Evolutionary conservation across 2,888 invertebrate genomes (phyloP).

Genomic region (Subacronicta megacephala): DNA sequence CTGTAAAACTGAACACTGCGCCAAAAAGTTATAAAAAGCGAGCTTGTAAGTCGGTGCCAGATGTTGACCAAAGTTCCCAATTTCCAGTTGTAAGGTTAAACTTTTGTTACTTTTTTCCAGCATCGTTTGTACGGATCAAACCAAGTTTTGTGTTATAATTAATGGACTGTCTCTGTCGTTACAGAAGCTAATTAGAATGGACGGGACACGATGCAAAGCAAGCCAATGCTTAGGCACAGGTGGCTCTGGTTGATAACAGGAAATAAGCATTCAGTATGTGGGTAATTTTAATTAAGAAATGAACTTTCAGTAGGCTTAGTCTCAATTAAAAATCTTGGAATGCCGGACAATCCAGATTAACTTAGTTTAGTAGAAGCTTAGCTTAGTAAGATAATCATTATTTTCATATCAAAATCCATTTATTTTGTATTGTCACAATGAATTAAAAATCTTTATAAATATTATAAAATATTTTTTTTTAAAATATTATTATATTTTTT

Average conservation of each 20-base stretch:
- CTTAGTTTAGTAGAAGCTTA: too few species aligned
- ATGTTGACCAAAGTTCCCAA: slow-evolving; percentile 64
- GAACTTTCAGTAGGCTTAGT: slow-evolving; percentile 6
- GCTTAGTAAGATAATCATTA: too few species aligned
- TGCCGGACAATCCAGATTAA: not conserved
- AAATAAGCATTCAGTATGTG: slow-evolving; percentile 38
- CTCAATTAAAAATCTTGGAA: slow-evolving; percentile 5
- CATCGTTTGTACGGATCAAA: slow-evolving; percentile 70
- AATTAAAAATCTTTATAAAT: too few species aligned
- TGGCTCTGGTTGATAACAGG: slow-evolving; percentile 66
- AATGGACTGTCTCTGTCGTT: slow-evolving; percentile 79
- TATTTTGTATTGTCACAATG: too few species aligned
- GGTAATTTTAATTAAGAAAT: slow-evolving; percentile 30
- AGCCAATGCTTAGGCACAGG: slow-evolving; percentile 77
- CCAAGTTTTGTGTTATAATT: slow-evolving; percentile 77
- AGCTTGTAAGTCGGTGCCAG: slow-evolving; percentile 64
- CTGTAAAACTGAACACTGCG: slow-evolving; percentile 54
- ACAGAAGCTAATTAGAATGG: slow-evolving; percentile 78
- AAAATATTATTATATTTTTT: too few species aligned
- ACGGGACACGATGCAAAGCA: slow-evolving; percentile 69
- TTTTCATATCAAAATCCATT: too few species aligned
- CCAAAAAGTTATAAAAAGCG: slow-evolving; percentile 63
- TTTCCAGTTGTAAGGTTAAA: slow-evolving; percentile 57
- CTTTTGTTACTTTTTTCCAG: slow-evolving; percentile 66
- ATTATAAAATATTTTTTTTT: too few species aligned